Evolutionary conservation across 2,113 vertebrate species (phyloP).

Genomic region (Phylloscopus trochiloides): DNA sequence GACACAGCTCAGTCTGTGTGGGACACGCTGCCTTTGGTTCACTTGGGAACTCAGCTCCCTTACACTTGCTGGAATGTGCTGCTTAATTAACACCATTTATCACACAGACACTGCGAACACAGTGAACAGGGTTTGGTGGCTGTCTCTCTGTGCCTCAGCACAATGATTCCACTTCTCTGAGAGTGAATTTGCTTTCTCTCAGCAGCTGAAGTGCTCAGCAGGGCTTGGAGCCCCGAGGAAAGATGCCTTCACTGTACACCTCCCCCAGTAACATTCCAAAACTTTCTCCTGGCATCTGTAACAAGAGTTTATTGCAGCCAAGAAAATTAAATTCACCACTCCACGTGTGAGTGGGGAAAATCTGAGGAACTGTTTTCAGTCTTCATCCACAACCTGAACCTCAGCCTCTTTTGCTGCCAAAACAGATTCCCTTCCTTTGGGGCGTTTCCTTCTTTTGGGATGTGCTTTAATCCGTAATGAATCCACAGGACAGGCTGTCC

Average conservation of each 20-base stretch:
- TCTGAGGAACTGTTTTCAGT: background rate
- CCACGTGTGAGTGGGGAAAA: fast-evolving
- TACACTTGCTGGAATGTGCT: background rate
- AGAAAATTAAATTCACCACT: background rate
- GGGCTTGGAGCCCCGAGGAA: background rate
- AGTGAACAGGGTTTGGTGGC: background rate
- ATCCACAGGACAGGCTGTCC: background rate
- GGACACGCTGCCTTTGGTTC: fast-evolving
- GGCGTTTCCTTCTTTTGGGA: background rate
- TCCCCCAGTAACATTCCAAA: background rate
- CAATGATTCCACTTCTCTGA: background rate
- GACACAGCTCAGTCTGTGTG: background rate
- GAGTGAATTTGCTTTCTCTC: background rate
- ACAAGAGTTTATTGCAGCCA: background rate
- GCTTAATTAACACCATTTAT: background rate
- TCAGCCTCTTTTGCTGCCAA: background rate
- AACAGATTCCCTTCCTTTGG: background rate
- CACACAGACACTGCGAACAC: background rate
- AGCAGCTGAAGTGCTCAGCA: background rate
- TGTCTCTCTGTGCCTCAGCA: background rate
- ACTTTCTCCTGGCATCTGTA: background rate
- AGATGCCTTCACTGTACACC: background rate
- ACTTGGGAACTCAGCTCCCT: background rate
- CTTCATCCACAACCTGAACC: background rate
- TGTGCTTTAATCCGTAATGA: fast-evolving